These are phyloP conservation scores for Mimumesa dahlbomi DNA, from an alignment of 2,888 invertebrate species.

Conservation along the genomic window DNA sequence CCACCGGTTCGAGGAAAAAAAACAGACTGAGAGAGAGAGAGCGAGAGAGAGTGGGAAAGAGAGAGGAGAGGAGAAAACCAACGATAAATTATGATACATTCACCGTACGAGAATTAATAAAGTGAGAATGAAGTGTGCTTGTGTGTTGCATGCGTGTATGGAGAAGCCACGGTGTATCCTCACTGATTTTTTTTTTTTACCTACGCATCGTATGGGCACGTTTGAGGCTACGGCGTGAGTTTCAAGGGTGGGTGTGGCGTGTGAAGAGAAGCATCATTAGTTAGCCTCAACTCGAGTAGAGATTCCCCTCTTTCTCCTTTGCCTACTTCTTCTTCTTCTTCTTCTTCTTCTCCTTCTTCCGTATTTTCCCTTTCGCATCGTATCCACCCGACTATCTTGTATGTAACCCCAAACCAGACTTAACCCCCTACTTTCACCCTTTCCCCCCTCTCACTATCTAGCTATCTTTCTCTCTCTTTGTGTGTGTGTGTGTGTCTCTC, in stretches of 20 bases:
- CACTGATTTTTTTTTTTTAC: constrained; percentile 7
- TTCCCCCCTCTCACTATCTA: no score
- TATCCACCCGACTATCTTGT: not conserved
- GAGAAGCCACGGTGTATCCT: constrained; percentile 36
- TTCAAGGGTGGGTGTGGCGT: constrained; percentile 67
- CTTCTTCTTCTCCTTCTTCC: not conserved
- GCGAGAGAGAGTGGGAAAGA: not conserved
- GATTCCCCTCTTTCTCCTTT: constrained; percentile 50
- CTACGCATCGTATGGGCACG: constrained; percentile 58
- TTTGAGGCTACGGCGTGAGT: constrained; percentile 63
- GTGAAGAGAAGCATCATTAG: constrained; percentile 75
- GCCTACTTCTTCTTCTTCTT: constrained; percentile 23
- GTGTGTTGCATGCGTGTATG: not conserved
- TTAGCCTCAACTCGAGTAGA: constrained; percentile 71
- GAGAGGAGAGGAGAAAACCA: not conserved
- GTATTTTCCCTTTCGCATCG: not conserved
- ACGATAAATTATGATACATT: constrained; percentile 43
- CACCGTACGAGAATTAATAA: constrained; percentile 34
- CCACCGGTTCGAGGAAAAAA: not conserved
- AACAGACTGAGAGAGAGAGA: no score
- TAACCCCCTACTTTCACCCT: no score
- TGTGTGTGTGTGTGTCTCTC: not conserved
- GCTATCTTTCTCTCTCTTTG: no score
- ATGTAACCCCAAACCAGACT: constrained; percentile 36
- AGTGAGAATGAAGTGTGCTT: no score